phyloP scores from a whole-genome alignment of 2,888 invertebrate species.

The Ceramica pisi region DNA sequence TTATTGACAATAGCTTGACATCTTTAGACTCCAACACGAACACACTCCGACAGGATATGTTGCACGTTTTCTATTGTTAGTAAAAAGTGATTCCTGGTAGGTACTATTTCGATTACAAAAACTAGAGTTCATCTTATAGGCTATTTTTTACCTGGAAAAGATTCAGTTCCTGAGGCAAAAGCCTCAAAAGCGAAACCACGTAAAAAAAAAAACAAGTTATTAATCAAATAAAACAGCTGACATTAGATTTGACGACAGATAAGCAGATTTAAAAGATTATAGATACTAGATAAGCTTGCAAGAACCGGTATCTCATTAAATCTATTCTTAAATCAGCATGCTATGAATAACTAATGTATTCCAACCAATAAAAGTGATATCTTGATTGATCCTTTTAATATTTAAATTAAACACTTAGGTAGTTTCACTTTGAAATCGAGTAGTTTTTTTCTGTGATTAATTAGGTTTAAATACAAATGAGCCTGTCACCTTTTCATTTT shows the following conservation, averaged over 20 bases:
- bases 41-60: too few relatives aligned
- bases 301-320: not conserved
- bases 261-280: not conserved
- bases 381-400: slow-evolving; percentile 11
- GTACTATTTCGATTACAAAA: too few relatives aligned
- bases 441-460: not conserved
- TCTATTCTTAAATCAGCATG: not conserved
- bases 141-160: too few relatives aligned
- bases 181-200: too few relatives aligned
- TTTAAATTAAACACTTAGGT: not conserved
- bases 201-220: not conserved
- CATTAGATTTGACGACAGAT: not conserved
- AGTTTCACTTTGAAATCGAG: slow-evolving; percentile 11
- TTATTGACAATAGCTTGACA: too few relatives aligned
- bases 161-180: too few relatives aligned
- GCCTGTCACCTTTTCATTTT: not conserved
- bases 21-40: too few relatives aligned
- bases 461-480: not conserved
- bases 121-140: too few relatives aligned
- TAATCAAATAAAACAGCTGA: not conserved
- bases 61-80: too few relatives aligned
- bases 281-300: not conserved
- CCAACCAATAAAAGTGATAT: slow-evolving; percentile 9
- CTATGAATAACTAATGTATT: not conserved
- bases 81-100: too few relatives aligned